phyloP scores from a whole-genome alignment of 2,888 invertebrate species.

The Adineta ricciae region DNA sequence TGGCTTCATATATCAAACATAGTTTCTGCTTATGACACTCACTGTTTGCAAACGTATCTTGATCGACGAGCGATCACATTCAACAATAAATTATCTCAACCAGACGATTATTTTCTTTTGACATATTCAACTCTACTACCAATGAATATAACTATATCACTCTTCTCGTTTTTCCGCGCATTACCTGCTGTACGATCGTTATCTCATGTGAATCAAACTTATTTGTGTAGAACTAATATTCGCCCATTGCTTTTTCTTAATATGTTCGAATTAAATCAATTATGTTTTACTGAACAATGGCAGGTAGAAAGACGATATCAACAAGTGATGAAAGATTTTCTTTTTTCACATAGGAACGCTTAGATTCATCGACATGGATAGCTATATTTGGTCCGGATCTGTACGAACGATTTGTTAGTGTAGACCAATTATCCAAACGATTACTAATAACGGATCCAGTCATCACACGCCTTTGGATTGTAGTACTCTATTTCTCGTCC shows the following conservation, averaged over 20 bases:
- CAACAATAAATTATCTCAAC: neutral
- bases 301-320: neutral
- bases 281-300: neutral
- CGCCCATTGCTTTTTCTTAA: neutral
- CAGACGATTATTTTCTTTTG: neutral
- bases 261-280: neutral
- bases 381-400: neutral
- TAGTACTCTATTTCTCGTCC: neutral
- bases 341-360: neutral
- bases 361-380: neutral
- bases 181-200: neutral
- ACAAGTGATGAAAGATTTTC: no score
- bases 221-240: neutral
- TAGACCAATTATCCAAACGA: neutral
- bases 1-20: neutral
- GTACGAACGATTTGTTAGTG: neutral
- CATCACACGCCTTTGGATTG: neutral
- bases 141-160: neutral
- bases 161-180: neutral
- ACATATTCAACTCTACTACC: neutral
- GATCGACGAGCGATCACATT: neutral
- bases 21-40: neutral
- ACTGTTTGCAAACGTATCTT: neutral
- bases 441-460: neutral
- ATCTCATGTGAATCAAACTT: neutral